These are phyloP conservation scores for Brassicogethes aeneus DNA, from an alignment of 2,888 invertebrate species.

Conservation along the genomic window DNA sequence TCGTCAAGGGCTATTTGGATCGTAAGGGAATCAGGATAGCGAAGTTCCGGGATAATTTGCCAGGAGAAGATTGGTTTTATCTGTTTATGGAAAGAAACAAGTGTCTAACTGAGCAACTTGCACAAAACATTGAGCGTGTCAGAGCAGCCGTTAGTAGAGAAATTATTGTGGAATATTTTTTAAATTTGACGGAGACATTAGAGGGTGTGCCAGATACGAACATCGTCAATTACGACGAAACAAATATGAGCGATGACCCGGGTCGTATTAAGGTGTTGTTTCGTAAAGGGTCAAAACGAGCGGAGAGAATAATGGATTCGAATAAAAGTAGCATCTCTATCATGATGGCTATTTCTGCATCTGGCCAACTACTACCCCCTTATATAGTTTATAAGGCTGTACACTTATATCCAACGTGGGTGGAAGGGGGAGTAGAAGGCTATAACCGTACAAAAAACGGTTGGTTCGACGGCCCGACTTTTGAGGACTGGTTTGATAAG, in stretches of 20 bases:
- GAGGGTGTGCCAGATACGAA: conserved; percentile 8
- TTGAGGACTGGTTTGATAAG: too few species aligned
- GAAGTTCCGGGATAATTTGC: too few species aligned
- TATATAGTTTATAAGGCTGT: conserved; percentile 15
- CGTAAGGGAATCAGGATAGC: too few species aligned
- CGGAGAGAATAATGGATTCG: conserved; percentile 15
- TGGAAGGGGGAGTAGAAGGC: conserved; percentile 8
- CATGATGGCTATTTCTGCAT: conserved; percentile 14
- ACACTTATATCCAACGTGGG: conserved; percentile 14
- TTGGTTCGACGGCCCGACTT: too few species aligned
- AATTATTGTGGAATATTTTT: conserved; percentile 11
- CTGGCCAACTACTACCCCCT: conserved; percentile 13
- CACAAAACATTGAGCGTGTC: conserved; percentile 10
- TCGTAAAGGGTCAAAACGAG: conserved; percentile 14
- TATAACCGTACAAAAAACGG: too few species aligned
- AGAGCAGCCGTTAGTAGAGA: conserved; percentile 11
- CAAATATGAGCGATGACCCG: conserved; percentile 16
- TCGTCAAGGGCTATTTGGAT: too few species aligned
- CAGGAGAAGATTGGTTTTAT: too few species aligned
- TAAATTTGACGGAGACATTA: conserved; percentile 8
- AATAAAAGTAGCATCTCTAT: conserved; percentile 15
- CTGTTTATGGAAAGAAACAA: conserved; percentile 8
- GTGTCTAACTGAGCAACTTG: conserved; percentile 7
- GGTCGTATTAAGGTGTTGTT: conserved; percentile 13
- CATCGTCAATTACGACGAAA: conserved; percentile 16